These are phyloP conservation scores for Huso huso DNA, from an alignment of 2,797 vertebrate species.

Conservation along the genomic window DNA sequence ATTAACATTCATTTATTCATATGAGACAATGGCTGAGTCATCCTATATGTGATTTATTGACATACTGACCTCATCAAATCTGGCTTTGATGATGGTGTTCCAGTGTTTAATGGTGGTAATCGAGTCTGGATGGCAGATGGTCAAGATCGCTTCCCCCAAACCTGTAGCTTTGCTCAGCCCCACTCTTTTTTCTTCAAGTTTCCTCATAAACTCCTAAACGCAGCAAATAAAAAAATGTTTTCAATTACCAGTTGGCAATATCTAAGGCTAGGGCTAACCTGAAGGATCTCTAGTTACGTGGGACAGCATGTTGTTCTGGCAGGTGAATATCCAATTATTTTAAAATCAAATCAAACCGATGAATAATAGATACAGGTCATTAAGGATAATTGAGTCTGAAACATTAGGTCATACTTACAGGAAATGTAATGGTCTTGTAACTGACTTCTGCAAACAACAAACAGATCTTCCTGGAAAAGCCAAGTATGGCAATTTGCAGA, in stretches of 20 bases:
- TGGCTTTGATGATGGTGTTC: conserved; percentile 97
- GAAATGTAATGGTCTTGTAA: conserved; percentile 21
- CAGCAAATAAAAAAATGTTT: conserved; percentile 16
- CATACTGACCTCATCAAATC: conserved; percentile 90
- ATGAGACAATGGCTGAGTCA: not conserved
- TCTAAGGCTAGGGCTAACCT: conserved; percentile 2
- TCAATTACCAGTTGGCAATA: conserved; percentile 29
- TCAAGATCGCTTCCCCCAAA: conserved; percentile 86
- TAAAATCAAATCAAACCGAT: conserved; percentile 25
- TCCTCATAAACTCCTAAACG: conserved; percentile 89
- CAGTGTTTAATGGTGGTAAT: conserved; percentile 98
- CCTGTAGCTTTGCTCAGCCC: conserved; percentile 79
- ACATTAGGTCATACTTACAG: conserved; percentile 41
- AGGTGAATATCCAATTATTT: conserved; percentile 10
- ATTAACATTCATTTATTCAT: conserved; percentile 1
- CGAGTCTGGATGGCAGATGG: conserved; percentile 94
- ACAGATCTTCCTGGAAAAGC: conserved; percentile 20
- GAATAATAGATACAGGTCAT: conserved; percentile 19
- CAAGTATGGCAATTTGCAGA: conserved; percentile 23
- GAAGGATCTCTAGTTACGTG: conserved; percentile 2
- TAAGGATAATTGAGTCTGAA: conserved; percentile 22
- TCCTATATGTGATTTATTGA: not conserved
- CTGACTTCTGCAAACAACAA: conserved; percentile 29
- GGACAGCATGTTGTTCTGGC: conserved; percentile 13
- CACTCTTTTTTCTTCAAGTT: conserved; percentile 84